Evolutionary conservation across 2,113 vertebrate species (phyloP), one percentile per base, ranked within the genome.

Genomic region (Athene noctua): DNA sequence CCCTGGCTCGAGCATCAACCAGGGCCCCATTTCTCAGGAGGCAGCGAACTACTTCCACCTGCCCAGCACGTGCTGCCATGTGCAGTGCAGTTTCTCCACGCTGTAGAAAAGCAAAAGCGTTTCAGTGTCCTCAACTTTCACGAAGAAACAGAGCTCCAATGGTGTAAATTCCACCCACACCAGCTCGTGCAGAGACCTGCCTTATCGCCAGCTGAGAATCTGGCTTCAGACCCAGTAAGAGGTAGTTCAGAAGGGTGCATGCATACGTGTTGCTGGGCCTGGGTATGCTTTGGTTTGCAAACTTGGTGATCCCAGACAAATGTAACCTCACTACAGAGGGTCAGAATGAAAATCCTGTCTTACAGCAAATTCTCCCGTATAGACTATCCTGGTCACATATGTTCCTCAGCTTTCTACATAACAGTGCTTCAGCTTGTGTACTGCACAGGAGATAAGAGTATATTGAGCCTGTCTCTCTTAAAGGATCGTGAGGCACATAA

Each of bases 41-140:
- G 97, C 99, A 99, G 29, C 99, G 98, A 86, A 99, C 99, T 40
- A 99, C 99, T 98, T 99, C 99, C 96, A 99, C 99, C 97, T 99
- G 99, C 42, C 99, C 99, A 0, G 99, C 99, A 34, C 99, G 98
- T 25, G 99, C 99, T 0, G 99, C 99, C 99, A 99, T 99, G 97
- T 99, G 99, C 42, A 99, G 68, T 0, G 99, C 99, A 0, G 99
- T 99, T 96, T 99, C 99, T 44, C 99, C 99, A 61, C 99, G 99
- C 99, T 99, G 97, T 63, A 80, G 34, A 77, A 94, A 97, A 84
- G 96, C 80, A 98, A 66, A 98, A 85, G 63, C 2, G 3, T 65
- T 21, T 46, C 27, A 74, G 55, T 27, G 27, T 32, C 73, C n/a
- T 82, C 42, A 92, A 92, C n/a, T 40, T 38, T 46, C 30, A 8